Base-by-base conservation (phyloP, 2,888 invertebrate genomes). In the Panopea generosa region DNA sequence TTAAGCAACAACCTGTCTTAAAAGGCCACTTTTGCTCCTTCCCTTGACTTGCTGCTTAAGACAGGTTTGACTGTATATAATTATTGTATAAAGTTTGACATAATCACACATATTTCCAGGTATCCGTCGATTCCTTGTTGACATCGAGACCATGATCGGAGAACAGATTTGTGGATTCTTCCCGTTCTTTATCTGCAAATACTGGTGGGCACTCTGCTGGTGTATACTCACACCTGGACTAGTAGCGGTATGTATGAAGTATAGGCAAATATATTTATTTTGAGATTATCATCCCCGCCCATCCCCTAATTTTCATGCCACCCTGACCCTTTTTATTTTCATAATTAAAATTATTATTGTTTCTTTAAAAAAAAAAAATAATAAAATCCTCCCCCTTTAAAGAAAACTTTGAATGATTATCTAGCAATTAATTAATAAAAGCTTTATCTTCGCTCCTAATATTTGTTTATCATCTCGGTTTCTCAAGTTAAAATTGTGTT, bases 141-240 rank as follows among this genome's bases (percentile, higher is more conserved):
- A 91, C 82, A 91, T 91, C 47, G 84, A 88, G 53, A 77, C 82
- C 14, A 91, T 91, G 90, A 73, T 88, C 45, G 90, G 90, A 1
- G 57, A 65, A 27, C 81, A 59, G 40, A 83, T 85, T 38, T 86
- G 87, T 59, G 79, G 82, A 0, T 82, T 82, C 68, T 70, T 86
- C 66, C 87, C 90, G 6, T 90, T 88, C 86, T 65, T 76, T 29
- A 11, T 80, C 29, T 82, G 84, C 63, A 86, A 85, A 66, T 86
- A 85, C 65, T 90, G 89, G 89, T 91, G 89, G 89, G 84, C 82
- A 3, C 43, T 86, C 24, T 85, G 85, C 77, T 91, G 91, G 91
- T 76, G 77, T 55, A 56, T 84, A 16, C 63, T 90, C 22, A 90
- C 91, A 1, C 91, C 91, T 0, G 62, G 76, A 0, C 61, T 84